Base-by-base conservation (phyloP, 2,888 invertebrate genomes). In the Caenorhabditis sp. region DNA sequence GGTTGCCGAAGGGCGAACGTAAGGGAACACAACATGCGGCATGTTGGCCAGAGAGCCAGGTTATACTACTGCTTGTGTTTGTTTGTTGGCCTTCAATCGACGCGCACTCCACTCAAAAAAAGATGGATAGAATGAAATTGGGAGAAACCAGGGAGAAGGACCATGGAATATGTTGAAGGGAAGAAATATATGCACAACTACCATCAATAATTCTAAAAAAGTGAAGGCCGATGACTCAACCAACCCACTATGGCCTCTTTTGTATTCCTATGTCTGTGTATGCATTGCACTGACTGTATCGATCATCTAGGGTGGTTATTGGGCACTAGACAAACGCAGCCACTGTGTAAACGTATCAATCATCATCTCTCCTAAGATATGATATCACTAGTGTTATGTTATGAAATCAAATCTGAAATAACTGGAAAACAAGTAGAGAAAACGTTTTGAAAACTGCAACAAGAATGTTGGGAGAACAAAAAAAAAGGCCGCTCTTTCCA, bases 61-160 rank as follows among this genome's bases (percentile, higher is more conserved):
- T 76, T 76, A 72, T 56, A 50, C 65, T 74, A 76, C 76, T 68
- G 65, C 61, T 76, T 76, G 67, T 76, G 76, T 76, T 76, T 76
- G 76, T 76, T 67, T 76, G 76, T 76, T 62, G 20, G 32, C 35
- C 26, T 20, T 44, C 24, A 61, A 65, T 51, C 65, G 76, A 76
- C 76, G 61, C 44, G n/a, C 67, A 61, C 65, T 37, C n/a, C 61
- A 65, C 60, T 24, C 37, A 40, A 40, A 58, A 60, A 67, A 22
- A 37, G 56, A 35, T 8, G 22, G 26, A 24, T n/a, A 24, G 67
- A n/a, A 50, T 22, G 8, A 18, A 22, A 22, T n/a, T n/a, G n/a
- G n/a, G n/a, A n/a, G n/a, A n/a, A n/a, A n/a, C n/a, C n/a, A n/a
- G n/a, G n/a, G n/a, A n/a, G n/a, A n/a, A n/a, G n/a, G n/a, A n/a